phyloP scores from a whole-genome alignment of 2,113 vertebrate genomes.

The Tor tambroides region DNA sequence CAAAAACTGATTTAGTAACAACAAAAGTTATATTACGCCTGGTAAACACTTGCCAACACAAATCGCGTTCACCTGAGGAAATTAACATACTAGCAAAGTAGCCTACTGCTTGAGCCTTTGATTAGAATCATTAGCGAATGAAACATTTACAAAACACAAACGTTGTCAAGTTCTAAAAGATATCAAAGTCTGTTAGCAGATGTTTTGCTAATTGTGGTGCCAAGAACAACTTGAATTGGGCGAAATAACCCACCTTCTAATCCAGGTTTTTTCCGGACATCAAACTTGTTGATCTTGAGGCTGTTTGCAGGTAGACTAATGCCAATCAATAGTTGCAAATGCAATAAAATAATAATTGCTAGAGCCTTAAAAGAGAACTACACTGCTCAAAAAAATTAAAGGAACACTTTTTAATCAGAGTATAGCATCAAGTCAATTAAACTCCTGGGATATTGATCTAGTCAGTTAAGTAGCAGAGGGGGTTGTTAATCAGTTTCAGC shows the following conservation, averaged over 20 bases:
- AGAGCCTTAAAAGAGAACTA: not conserved
- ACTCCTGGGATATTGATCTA: too few relatives aligned
- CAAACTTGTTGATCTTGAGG: too few relatives aligned
- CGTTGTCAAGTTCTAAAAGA: not conserved
- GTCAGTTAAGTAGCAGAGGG: too few relatives aligned
- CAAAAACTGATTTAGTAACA: not conserved
- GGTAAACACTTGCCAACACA: not conserved
- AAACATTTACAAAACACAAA: not conserved
- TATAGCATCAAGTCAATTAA: too few relatives aligned
- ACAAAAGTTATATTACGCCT: not conserved
- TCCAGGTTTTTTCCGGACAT: too few relatives aligned
- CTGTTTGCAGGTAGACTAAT: not conserved
- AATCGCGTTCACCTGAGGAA: not conserved
- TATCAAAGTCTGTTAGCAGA: too few relatives aligned
- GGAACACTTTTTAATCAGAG: too few relatives aligned
- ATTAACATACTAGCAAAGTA: not conserved
- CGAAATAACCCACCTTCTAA: too few relatives aligned
- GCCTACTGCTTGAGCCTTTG: not conserved
- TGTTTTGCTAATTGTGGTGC: not conserved
- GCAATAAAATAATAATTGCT: not conserved
- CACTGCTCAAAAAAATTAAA: too few relatives aligned
- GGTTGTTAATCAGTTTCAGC: too few relatives aligned
- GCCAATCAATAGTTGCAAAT: not conserved
- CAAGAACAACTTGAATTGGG: too few relatives aligned
- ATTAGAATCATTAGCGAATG: not conserved